A percentile compares a stretch with the other conserved stretches of the same genome.
Evolutionary conservation across 1,140 invertebrate genomes (phyloP).

Genomic region (Marisa cornuarietis): DNA sequence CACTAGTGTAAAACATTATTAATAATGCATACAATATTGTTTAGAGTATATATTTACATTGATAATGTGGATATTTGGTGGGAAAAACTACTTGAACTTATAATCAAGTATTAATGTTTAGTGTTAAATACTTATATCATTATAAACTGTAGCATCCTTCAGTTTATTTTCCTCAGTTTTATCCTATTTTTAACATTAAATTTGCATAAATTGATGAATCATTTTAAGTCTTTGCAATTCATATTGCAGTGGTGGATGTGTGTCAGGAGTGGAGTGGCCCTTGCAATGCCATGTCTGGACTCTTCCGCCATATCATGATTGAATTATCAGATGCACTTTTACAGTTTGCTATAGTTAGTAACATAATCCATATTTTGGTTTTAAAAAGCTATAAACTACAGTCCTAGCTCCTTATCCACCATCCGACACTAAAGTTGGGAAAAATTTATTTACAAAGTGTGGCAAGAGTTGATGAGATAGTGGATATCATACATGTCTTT

Average conservation of each 20-base stretch:
- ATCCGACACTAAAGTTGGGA: too few relatives aligned
- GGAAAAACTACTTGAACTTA: neutral
- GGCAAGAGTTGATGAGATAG: too few relatives aligned
- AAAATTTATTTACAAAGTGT: too few relatives aligned
- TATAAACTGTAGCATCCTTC: neutral
- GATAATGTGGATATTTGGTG: neutral
- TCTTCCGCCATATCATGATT: slow-evolving; percentile 88
- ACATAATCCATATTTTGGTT: neutral
- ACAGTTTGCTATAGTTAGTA: slow-evolving; percentile 80
- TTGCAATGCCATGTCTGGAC: slow-evolving; percentile 85
- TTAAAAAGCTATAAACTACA: too few relatives aligned
- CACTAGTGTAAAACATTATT: too few relatives aligned
- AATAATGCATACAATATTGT: too few relatives aligned
- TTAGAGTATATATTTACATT: too few relatives aligned
- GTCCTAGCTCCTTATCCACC: too few relatives aligned
- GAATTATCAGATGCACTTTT: slow-evolving; percentile 86
- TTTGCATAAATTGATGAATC: slow-evolving; percentile 5
- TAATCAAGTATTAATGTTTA: neutral
- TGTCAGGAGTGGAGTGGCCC: slow-evolving; percentile 93
- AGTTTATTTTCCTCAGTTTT: too few relatives aligned
- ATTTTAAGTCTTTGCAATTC: slow-evolving; percentile 14
- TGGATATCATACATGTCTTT: too few relatives aligned
- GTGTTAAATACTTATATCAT: neutral
- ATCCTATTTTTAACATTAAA: too few relatives aligned
- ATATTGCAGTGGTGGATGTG: slow-evolving; percentile 81